These are phyloP conservation scores for Drosophila affinis DNA, from an alignment of 2,888 invertebrate species.

Conservation along the genomic window DNA sequence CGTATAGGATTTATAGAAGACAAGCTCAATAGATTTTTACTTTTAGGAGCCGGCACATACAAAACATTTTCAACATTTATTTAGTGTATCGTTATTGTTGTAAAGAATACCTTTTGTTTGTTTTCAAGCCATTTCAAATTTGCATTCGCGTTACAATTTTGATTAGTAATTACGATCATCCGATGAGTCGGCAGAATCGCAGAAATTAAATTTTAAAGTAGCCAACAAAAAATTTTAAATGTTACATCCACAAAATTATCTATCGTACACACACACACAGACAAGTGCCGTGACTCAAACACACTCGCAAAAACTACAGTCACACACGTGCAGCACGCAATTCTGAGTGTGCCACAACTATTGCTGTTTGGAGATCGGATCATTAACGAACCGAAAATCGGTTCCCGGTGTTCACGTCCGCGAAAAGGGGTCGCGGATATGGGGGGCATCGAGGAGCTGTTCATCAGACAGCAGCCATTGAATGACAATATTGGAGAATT, in stretches of 20 bases:
- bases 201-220: conserved; percentile 65
- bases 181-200: conserved; percentile 23
- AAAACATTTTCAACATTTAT: conserved; percentile 45
- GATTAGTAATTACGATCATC: conserved; percentile 54
- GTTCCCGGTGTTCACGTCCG: not conserved
- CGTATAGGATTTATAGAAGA: conserved; percentile 5
- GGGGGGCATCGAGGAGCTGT: conserved; percentile 64
- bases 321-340: not conserved
- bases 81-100: conserved; percentile 26
- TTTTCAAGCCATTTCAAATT: conserved; percentile 51
- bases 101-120: conserved; percentile 38
- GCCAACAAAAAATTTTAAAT: conserved; percentile 56
- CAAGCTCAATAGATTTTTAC: conserved; percentile 66
- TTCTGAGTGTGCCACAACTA: not conserved
- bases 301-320: not conserved
- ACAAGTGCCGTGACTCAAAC: not conserved
- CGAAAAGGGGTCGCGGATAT: conserved; percentile 24
- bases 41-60: conserved; percentile 75
- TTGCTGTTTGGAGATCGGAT: not conserved
- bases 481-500: conserved; percentile 18
- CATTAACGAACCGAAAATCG: too few species aligned
- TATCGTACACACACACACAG: conserved; percentile 8
- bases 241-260: conserved; percentile 31
- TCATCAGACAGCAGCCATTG: conserved; percentile 57
- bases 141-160: conserved; percentile 38